Evolutionary conservation across 2,888 invertebrate genomes (phyloP), one percentile per base, ranked within the genome.

Genomic region (Hypomecis atomaria): DNA sequence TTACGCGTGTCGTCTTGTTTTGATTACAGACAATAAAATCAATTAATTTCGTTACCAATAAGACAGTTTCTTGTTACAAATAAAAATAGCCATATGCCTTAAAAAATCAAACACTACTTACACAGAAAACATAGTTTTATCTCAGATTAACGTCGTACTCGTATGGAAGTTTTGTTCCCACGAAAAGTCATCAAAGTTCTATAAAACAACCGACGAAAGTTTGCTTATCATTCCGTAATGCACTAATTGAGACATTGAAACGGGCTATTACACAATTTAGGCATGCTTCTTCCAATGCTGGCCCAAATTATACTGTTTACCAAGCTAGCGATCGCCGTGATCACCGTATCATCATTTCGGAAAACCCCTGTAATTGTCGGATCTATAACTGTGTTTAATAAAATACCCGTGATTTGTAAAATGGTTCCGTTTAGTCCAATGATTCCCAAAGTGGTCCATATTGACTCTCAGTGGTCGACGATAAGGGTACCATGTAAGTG

Each of bases 251-350:
- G 48, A 49, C n/a, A 33, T 47, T 33, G 7, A 42, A 38, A 2
- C 42, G 23, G 4, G 11, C 40, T 23, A 23, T 23, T 23, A 23
- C 23, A 23, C 23, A 1, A 23, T 23, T 23, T 23, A 23, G 52
- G 11, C 36, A 44, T 23, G 50, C 55, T 42, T 50, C 40, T 59
- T 36, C n/a, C 33, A 54, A 23, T 11, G 10, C 45, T 23, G 34
- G 5, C n/a, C n/a, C 58, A 45, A 55, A 59, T 59, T 59, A 64
- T 40, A 59, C 59, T 45, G 49, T 43, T 37, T 53, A 64, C 55
- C 6, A 37, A 64, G 45, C 64, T 56, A 59, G 56, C 50, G 40
- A n/a, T 44, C 56, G 33, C 6, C 49, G 45, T 23, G 59, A 63
- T 43, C 43, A 52, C 59, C 56, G 36, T 59, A 8, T 59, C 36